Evolutionary conservation across 1,140 invertebrate genomes (phyloP).

Genomic region (Lutraria rhynchaena): DNA sequence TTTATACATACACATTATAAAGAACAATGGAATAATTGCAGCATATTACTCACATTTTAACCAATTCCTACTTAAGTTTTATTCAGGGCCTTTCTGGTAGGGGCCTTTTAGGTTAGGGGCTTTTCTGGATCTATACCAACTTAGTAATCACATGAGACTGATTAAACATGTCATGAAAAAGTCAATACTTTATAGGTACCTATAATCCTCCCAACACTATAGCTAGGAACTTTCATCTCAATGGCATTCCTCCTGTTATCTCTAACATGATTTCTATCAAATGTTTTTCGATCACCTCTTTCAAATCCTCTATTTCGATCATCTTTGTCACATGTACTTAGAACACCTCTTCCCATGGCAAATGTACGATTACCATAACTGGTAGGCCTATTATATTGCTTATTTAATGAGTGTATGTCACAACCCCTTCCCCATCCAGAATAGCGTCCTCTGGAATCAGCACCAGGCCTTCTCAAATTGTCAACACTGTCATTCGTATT

Average conservation of each 20-base stretch:
- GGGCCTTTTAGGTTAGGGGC: too few relatives aligned
- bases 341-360: conserved; percentile 3
- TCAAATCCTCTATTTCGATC: background rate
- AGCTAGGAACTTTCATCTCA: conserved; percentile 39
- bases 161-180: too few relatives aligned
- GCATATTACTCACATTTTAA: too few relatives aligned
- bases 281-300: background rate
- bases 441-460: background rate
- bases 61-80: too few relatives aligned
- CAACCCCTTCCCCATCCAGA: background rate
- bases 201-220: conserved; percentile 60
- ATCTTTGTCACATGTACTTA: background rate
- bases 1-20: too few relatives aligned
- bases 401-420: too few relatives aligned
- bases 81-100: too few relatives aligned
- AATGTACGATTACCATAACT: background rate
- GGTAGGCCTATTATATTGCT: background rate
- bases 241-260: background rate
- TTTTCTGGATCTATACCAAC: too few relatives aligned
- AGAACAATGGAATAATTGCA: too few relatives aligned
- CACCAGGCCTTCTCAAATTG: conserved; percentile 11
- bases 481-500: conserved; percentile 4
- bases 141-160: too few relatives aligned
- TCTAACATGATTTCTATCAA: background rate
- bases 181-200: conserved; percentile 46